A percentile compares a stretch with the other conserved stretches of the same genome.
Conservation (phyloP, 2,113 vertebrate species). For the Rousettus leschenaultii region DNA sequence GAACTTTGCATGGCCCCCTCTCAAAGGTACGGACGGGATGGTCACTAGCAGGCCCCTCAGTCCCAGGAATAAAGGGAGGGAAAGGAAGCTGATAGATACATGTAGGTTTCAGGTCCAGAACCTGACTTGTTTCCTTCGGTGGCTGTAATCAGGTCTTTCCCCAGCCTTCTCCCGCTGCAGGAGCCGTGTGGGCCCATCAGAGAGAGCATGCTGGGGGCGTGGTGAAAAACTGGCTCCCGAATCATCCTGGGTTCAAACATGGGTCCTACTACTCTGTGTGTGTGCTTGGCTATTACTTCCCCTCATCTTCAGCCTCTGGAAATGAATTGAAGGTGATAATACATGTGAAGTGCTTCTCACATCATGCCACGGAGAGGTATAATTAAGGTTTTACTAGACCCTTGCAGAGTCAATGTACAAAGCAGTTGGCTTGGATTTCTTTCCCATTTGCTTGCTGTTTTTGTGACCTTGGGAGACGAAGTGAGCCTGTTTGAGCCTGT, state of each 20-base stretch:
- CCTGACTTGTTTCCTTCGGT: background rate
- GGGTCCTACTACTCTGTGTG: background rate
- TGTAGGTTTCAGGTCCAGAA: background rate
- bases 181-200: accelerated
- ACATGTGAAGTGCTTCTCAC: background rate
- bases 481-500: too few species aligned
- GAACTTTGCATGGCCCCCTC: background rate
- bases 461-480: background rate
- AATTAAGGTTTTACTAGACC: accelerated
- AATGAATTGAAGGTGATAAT: background rate
- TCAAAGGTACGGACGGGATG: accelerated
- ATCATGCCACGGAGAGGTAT: accelerated
- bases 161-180: background rate
- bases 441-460: background rate
- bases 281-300: background rate
- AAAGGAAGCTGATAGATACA: background rate
- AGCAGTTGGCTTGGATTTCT: background rate
- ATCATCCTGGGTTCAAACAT: accelerated
- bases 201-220: background rate
- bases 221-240: background rate
- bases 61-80: background rate
- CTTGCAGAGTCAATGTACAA: background rate
- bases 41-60: background rate
- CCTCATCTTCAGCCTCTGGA: background rate
- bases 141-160: background rate